Base-by-base conservation (phyloP, 2,888 invertebrate species). In the Gortyna flavago region DNA sequence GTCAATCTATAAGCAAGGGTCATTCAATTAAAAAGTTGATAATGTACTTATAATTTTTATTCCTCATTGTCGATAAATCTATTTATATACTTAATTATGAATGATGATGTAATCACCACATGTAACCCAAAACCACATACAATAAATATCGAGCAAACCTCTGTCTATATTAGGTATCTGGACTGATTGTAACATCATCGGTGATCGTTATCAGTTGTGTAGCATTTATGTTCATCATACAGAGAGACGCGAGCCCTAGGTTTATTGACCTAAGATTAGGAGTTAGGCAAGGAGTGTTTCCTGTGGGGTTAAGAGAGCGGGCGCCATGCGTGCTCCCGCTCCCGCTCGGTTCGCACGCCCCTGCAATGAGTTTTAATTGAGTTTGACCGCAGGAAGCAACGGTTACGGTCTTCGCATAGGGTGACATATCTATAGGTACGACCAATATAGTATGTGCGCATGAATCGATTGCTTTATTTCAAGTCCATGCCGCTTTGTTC, bases 331-430 rank as follows among this genome's bases (percentile, higher is more conserved):
- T 38, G 75, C 57, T 71, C 79, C 71, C 25, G 83, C 41, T 48
- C 70, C 54, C 64, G 91, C 91, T 87, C 91, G 91, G 93, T 95
- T 96, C 96, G 95, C 96, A 96, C 96, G 96, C 95, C 93, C 95
- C 94, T 93, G 92, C 95, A 95, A 96, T 96, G 92, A 95, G 93
- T 95, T 96, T 95, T 96, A 96, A 96, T 96, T 95, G 93, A 96
- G 94, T 94, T 90, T 90, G 93, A 89, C 89, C 93, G 92, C 94
- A 95, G 95, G 95, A 95, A 94, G 90, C 93, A 91, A 92, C 92
- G 92, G 94, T 92, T 93, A 92, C 92, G 91, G 91, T 90, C 93
- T 89, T 88, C 88, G 90, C 90, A 87, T 95, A 94, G 93, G 95
- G 95, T 95, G 94, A 93, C 95, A 91, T 91, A 92, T 84, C 86